A percentile compares a stretch with the other conserved stretches of the same genome.
phyloP scores from a whole-genome alignment of 92 coral and sea anemone genomes.

The Isaurus tuberculatus region DNA sequence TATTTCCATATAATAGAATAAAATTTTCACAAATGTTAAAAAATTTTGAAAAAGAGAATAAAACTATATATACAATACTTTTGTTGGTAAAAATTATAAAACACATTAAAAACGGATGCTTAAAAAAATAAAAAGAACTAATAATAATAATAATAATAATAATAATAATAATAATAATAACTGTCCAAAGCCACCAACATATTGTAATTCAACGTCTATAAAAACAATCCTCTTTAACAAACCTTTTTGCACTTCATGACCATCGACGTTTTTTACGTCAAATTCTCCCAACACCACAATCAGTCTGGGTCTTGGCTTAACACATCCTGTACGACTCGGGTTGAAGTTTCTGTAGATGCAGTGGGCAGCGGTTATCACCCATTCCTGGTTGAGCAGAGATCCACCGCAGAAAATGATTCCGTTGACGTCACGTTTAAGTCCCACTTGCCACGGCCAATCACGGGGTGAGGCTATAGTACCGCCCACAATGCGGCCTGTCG shows the following conservation, averaged over 20 bases:
- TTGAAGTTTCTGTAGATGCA: constrained; percentile 62
- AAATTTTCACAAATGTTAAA: too few species aligned
- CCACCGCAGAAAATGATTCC: constrained; percentile 80
- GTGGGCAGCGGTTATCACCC: constrained; percentile 92
- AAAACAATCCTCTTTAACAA: not conserved
- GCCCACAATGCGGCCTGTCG: constrained; percentile 74
- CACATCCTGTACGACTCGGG: constrained; percentile 63
- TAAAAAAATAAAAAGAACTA: too few species aligned
- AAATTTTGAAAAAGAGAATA: too few species aligned
- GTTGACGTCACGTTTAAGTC: constrained; percentile 62
- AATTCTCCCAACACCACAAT: constrained; percentile 76
- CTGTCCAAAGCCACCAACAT: too few species aligned
- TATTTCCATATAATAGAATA: too few species aligned
- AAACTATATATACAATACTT: too few species aligned
- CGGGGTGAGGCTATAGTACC: constrained; percentile 61
- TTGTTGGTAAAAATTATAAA: too few species aligned
- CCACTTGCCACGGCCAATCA: constrained; percentile 92
- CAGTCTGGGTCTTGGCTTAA: constrained; percentile 53
- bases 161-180: too few species aligned
- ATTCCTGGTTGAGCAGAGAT: constrained; percentile 72
- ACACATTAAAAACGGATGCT: too few species aligned
- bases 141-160: too few species aligned
- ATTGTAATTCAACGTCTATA: not conserved
- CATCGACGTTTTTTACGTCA: constrained; percentile 70
- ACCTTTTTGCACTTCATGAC: constrained; percentile 71